Conservation (phyloP, 2,888 invertebrate species). For the Spisula solida region DNA sequence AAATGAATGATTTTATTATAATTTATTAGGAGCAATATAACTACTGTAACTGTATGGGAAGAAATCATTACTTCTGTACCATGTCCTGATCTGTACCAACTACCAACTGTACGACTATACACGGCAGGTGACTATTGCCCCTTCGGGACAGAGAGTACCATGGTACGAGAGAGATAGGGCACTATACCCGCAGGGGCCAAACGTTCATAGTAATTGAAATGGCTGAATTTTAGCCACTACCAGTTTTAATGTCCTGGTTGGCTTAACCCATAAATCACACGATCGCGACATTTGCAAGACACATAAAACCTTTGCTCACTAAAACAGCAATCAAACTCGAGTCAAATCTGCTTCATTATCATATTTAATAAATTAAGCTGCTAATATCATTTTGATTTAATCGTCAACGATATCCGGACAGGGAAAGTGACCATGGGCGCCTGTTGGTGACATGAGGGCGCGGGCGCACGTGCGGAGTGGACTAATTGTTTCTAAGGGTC, state of each 20-base stretch:
- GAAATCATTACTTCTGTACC: not conserved
- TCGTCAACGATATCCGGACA: constrained; percentile 19
- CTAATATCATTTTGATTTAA: constrained; percentile 49
- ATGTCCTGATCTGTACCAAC: not conserved
- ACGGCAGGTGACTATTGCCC: constrained; percentile 1
- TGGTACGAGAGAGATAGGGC: constrained; percentile 8
- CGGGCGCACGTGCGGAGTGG: constrained; percentile 26
- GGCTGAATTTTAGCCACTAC: not conserved
- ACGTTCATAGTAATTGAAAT: not conserved
- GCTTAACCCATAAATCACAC: constrained; percentile 19
- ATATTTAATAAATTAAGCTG: constrained; percentile 56
- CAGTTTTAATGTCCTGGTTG: constrained; percentile 15
- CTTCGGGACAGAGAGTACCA: constrained; percentile 2
- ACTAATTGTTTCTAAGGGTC: constrained; percentile 8
- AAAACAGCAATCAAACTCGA: constrained; percentile 40
- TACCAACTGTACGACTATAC: not conserved
- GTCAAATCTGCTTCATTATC: constrained; percentile 38
- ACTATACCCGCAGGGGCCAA: not conserved
- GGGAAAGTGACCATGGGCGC: constrained; percentile 32
- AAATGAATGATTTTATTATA: too few species aligned
- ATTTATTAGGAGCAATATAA: too few species aligned
- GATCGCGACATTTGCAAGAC: constrained; percentile 41
- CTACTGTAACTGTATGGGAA: not conserved
- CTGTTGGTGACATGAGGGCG: not conserved
- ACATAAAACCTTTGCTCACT: constrained; percentile 40